Evolutionary conservation across 2,888 invertebrate species (phyloP).

Genomic region (Petrolisthes manimaculis): DNA sequence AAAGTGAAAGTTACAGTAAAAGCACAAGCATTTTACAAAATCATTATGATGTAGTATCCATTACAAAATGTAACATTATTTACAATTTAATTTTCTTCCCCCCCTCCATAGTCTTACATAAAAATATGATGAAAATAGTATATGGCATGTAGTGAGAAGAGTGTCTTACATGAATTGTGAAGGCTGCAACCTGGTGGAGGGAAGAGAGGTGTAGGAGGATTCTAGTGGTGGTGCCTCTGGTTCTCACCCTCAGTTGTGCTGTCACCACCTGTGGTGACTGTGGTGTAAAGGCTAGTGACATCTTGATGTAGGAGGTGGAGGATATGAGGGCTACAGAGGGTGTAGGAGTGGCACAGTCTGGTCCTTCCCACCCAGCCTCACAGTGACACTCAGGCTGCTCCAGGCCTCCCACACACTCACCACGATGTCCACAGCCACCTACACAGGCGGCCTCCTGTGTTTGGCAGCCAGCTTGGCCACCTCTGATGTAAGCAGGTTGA

Average conservation of each 20-base stretch:
- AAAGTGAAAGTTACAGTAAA: no score
- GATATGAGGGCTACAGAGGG: slow-evolving; percentile 33
- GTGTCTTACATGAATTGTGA: slow-evolving; percentile 34
- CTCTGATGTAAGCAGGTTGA: slow-evolving; percentile 46
- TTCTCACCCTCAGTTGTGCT: slow-evolving; percentile 37
- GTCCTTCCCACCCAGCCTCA: slow-evolving; percentile 33
- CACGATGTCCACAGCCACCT: slow-evolving; percentile 24
- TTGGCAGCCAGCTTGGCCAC: slow-evolving; percentile 27
- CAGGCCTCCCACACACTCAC: slow-evolving; percentile 43
- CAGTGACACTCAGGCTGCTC: slow-evolving; percentile 40
- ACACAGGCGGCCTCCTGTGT: slow-evolving; percentile 29
- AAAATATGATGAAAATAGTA: no score
- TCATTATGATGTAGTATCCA: no score
- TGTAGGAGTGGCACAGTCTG: slow-evolving; percentile 30
- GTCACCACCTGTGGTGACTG: slow-evolving; percentile 29
- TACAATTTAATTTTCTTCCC: no score
- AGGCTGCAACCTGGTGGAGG: background rate
- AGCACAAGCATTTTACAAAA: no score
- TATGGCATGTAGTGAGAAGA: background rate
- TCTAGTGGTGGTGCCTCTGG: slow-evolving; percentile 3
- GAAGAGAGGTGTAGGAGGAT: slow-evolving; percentile 17
- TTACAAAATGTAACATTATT: no score
- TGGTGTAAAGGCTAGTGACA: slow-evolving; percentile 51
- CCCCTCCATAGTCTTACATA: no score
- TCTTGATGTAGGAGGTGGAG: slow-evolving; percentile 37